A percentile compares a stretch with the other conserved stretches of the same genome.
Evolutionary conservation across 2,888 invertebrate genomes (phyloP).

Genomic region (Lagria hirta): DNA sequence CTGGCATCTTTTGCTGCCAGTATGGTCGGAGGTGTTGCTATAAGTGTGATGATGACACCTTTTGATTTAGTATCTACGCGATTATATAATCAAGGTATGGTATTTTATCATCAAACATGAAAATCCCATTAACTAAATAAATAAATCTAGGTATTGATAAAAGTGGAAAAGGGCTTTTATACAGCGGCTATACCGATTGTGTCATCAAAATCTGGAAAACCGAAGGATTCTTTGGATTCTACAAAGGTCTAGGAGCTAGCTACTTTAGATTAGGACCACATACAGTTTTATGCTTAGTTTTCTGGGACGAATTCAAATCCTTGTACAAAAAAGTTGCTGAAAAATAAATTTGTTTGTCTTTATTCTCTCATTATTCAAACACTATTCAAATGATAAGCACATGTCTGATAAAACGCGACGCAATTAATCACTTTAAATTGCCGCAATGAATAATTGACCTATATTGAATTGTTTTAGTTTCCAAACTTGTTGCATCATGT

Average conservation of each 20-base stretch:
- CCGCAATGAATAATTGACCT: too few relatives aligned
- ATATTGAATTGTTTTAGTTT: too few relatives aligned
- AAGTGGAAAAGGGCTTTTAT: slow-evolving; percentile 61
- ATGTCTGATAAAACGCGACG: too few relatives aligned
- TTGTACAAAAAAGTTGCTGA: too few relatives aligned
- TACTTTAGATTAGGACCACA: slow-evolving; percentile 89
- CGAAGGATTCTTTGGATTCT: slow-evolving; percentile 70
- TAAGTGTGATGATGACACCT: slow-evolving; percentile 78
- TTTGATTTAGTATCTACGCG: slow-evolving; percentile 85
- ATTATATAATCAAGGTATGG: slow-evolving; percentile 82
- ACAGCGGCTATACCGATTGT: slow-evolving; percentile 74
- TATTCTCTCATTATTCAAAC: too few relatives aligned
- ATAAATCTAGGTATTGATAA: slow-evolving; percentile 60
- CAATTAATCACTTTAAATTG: too few relatives aligned
- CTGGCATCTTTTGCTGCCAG: slow-evolving; percentile 66
- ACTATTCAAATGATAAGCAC: too few relatives aligned
- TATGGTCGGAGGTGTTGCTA: slow-evolving; percentile 72
- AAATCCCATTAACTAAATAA: background rate
- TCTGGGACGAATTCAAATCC: slow-evolving; percentile 76
- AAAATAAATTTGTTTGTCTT: too few relatives aligned
- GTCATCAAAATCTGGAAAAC: slow-evolving; percentile 58
- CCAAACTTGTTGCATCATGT: slow-evolving; percentile 21
- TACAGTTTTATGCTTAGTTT: slow-evolving; percentile 79
- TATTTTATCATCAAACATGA: too few relatives aligned
- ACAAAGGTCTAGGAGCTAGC: slow-evolving; percentile 85